Conservation (phyloP, 2,797 vertebrate species). For the Sebastiscus tertius region DNA sequence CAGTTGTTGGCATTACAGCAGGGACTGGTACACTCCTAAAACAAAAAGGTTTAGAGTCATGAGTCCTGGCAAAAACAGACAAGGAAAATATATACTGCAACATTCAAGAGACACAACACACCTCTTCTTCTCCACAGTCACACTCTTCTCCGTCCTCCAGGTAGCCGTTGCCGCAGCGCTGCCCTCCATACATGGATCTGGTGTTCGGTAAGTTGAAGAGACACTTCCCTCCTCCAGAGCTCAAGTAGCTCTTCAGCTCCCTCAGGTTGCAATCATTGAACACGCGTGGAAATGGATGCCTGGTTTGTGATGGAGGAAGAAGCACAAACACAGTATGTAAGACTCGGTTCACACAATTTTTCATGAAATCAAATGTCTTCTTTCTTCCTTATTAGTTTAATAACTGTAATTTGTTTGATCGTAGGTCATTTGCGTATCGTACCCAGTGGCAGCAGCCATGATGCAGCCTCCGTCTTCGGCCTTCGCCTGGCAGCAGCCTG, state of each 20-base stretch:
- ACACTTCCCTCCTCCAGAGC: conserved; percentile 96
- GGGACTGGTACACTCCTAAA: conserved; percentile 92
- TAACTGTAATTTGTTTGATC: background rate
- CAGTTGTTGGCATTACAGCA: conserved; percentile 96
- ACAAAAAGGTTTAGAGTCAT: background rate
- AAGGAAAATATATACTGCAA: background rate
- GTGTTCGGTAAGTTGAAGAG: conserved; percentile 95
- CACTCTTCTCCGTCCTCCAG: conserved; percentile 97
- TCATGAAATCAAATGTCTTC: background rate
- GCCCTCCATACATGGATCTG: conserved; percentile 90
- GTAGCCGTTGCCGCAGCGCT: conserved; percentile 96
- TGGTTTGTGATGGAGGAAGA: conserved; percentile 48
- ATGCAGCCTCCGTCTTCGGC: conserved; percentile 94
- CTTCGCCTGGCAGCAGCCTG: conserved; percentile 88
- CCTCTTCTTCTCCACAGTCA: conserved; percentile 96
- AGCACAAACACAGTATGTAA: background rate
- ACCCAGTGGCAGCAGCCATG: conserved; percentile 98
- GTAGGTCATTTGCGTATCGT: conserved; percentile 33
- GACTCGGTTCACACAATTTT: background rate
- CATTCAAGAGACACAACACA: background rate
- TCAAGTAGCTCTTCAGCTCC: conserved; percentile 91
- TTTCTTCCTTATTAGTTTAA: background rate
- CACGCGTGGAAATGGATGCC: conserved; percentile 93
- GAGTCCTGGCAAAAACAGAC: background rate
- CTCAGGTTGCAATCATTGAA: conserved; percentile 92